A percentile compares a stretch with the other conserved stretches of the same genome.
These are phyloP conservation scores for Xanthia togata DNA, from an alignment of 2,888 invertebrate species.

Conservation along the genomic window DNA sequence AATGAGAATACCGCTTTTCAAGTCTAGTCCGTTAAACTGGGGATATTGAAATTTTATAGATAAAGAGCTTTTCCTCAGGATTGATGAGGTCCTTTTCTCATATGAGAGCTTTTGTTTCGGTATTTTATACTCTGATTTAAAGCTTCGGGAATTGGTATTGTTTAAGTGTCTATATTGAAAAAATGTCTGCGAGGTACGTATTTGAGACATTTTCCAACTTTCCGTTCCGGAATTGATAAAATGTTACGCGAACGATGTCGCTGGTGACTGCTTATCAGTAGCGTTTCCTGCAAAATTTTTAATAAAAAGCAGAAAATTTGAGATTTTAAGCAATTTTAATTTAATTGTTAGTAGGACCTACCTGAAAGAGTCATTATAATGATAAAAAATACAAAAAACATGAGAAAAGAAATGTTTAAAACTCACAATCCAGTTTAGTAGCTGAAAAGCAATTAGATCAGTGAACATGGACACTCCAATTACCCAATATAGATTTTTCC, in stretches of 20 bases:
- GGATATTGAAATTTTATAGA: slow-evolving; percentile 81
- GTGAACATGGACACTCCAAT: neutral
- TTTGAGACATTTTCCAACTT: slow-evolving; percentile 40
- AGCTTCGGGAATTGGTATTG: slow-evolving; percentile 50
- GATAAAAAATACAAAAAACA: neutral
- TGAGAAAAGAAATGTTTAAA: neutral
- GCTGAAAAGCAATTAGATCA: neutral
- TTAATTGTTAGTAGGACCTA: neutral
- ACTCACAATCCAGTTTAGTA: neutral
- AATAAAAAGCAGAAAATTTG: neutral
- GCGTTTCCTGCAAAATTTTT: slow-evolving; percentile 9
- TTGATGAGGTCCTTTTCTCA: slow-evolving; percentile 66
- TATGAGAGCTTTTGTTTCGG: slow-evolving; percentile 56
- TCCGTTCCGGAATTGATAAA: slow-evolving; percentile 45
- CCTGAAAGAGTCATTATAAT: neutral
- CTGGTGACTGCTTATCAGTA: slow-evolving; percentile 20
- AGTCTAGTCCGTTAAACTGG: slow-evolving; percentile 72
- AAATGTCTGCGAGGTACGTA: slow-evolving; percentile 11
- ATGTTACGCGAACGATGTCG: slow-evolving; percentile 23
- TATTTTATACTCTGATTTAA: slow-evolving; percentile 57
- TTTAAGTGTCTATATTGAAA: slow-evolving; percentile 53
- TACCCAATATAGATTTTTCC: neutral
- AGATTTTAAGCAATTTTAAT: neutral
- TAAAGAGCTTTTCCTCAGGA: slow-evolving; percentile 68
- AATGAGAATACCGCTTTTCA: slow-evolving; percentile 76